Evolutionary conservation across 2,113 vertebrate species (phyloP).

Genomic region (Elaphurus davidianus): DNA sequence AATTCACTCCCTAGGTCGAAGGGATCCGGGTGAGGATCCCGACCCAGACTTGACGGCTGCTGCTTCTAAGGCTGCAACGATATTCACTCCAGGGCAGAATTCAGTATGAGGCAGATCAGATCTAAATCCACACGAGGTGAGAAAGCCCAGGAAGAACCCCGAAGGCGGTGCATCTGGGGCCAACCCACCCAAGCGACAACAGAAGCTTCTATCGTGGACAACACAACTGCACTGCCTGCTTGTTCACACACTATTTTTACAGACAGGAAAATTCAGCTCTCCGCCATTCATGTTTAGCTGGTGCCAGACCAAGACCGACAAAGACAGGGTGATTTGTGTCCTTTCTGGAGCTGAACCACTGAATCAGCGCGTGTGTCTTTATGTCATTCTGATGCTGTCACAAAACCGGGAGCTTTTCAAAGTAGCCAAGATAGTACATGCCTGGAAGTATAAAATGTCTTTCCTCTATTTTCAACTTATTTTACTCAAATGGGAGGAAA

Average conservation of each 20-base stretch:
- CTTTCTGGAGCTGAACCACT: not conserved
- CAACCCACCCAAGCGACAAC: not conserved
- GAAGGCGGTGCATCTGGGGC: not conserved
- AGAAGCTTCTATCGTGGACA: not conserved
- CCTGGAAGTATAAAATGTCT: not conserved
- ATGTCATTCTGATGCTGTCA: not conserved
- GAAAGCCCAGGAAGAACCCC: not conserved
- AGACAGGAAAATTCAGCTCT: not conserved
- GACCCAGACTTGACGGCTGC: not conserved
- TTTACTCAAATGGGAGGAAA: not conserved
- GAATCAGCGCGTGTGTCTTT: rapidly evolving
- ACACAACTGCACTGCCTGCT: not conserved
- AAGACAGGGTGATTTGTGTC: rapidly evolving
- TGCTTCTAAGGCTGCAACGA: not conserved
- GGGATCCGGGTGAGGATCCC: not conserved
- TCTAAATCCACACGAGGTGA: rapidly evolving
- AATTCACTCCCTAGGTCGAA: not conserved
- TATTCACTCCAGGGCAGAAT: not conserved
- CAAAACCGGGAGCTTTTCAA: not conserved
- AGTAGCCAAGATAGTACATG: not conserved
- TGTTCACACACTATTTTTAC: rapidly evolving
- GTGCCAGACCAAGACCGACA: not conserved
- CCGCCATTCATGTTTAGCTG: not conserved
- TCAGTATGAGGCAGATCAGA: not conserved
- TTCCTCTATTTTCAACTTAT: not conserved